Conservation (phyloP, 2,888 invertebrate species). For the Erebia palarica region DNA sequence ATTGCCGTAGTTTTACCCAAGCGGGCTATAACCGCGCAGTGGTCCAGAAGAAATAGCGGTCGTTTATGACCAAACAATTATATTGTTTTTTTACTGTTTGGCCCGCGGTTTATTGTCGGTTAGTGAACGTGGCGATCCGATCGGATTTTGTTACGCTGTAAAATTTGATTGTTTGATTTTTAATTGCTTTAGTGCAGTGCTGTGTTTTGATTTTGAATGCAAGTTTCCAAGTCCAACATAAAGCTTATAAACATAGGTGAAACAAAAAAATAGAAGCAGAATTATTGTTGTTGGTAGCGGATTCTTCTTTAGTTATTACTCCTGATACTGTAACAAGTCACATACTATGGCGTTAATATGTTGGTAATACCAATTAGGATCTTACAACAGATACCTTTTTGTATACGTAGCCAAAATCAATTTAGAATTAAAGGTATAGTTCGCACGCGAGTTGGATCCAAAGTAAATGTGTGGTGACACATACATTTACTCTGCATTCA, state of each 20-base stretch:
- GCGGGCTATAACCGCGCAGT: slow-evolving; percentile 31
- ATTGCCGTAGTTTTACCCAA: slow-evolving; percentile 18
- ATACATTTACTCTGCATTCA: too few relatives aligned
- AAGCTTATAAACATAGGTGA: neutral
- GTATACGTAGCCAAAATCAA: too few relatives aligned
- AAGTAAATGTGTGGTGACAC: too few relatives aligned
- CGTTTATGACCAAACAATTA: slow-evolving; percentile 60
- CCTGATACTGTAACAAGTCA: too few relatives aligned
- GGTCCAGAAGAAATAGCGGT: slow-evolving; percentile 45
- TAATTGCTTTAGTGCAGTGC: slow-evolving; percentile 48
- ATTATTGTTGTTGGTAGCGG: too few relatives aligned
- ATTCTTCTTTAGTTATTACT: too few relatives aligned
- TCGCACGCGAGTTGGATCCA: too few relatives aligned
- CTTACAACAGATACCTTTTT: too few relatives aligned
- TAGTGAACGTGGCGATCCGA: slow-evolving; percentile 54
- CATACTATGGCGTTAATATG: too few relatives aligned
- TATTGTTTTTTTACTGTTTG: slow-evolving; percentile 51
- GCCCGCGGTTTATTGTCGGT: slow-evolving; percentile 55
- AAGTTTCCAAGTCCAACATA: slow-evolving; percentile 24
- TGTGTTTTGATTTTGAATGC: slow-evolving; percentile 42
- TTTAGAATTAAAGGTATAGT: too few relatives aligned
- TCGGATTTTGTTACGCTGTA: slow-evolving; percentile 64
- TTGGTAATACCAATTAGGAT: too few relatives aligned
- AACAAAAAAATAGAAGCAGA: too few relatives aligned
- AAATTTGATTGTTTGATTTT: slow-evolving; percentile 70